Evolutionary conservation across 2,113 vertebrate species (phyloP).

Genomic region (Charadrius vociferus): DNA sequence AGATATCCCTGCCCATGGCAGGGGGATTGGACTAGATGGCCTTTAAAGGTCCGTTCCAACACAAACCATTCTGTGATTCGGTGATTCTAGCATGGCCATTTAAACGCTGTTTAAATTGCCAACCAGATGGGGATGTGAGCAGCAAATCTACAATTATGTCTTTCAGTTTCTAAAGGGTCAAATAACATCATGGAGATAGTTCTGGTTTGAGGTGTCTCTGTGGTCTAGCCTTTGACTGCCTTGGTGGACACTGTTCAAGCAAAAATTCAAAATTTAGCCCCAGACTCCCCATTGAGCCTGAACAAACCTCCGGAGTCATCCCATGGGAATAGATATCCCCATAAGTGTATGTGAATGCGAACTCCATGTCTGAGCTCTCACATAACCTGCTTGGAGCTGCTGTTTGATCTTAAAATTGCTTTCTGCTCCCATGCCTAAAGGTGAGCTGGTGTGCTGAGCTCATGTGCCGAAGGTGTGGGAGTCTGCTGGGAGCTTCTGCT

Average conservation of each 20-base stretch:
- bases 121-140: too few species aligned
- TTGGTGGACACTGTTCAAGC: neutral
- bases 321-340: fast-evolving
- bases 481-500: neutral
- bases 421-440: neutral
- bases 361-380: neutral
- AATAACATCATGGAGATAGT: neutral
- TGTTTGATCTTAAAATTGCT: neutral
- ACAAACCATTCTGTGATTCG: neutral
- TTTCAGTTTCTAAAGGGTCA: neutral
- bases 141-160: fast-evolving
- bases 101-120: neutral
- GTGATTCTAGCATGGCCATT: neutral
- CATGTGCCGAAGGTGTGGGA: neutral
- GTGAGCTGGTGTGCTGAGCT: neutral
- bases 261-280: neutral
- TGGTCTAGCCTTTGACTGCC: neutral
- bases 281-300: neutral
- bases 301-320: neutral
- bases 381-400: neutral
- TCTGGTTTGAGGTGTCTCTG: neutral
- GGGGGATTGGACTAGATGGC: neutral
- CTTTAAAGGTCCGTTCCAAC: neutral
- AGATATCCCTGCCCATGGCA: neutral
- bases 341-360: neutral